Evolutionary conservation across 2,888 invertebrate genomes (phyloP), one percentile per base, ranked within the genome.

Genomic region (Sinhomidia bicolor): DNA sequence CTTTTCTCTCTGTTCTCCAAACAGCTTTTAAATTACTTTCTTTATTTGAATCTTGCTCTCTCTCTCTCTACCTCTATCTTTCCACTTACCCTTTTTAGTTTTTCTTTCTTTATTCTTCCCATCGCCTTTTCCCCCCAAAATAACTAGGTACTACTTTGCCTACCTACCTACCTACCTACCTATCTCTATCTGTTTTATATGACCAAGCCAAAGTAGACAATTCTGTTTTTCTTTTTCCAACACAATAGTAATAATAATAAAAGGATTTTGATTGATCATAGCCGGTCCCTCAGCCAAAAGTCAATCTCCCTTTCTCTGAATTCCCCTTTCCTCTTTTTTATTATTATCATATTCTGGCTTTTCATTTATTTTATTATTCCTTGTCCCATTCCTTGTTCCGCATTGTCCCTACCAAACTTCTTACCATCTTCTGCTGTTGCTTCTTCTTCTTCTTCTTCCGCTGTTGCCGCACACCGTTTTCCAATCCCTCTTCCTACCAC

Each of bases 201-300:
- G n/a, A n/a, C n/a, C n/a, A n/a, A n/a, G n/a, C n/a, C n/a, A n/a
- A n/a, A n/a, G n/a, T n/a, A n/a, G n/a, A n/a, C n/a, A n/a, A 44
- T 29, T 62, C 12, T 26, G 23, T 26, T 23, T 26, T 12, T 12
- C 12, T 26, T 26, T 60, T 60, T 60, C 6, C 14, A 62, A 17
- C 41, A 41, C 91, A 91, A 92, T 91, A 90, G 90, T 92, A 90
- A 68, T 68, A 68, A 68, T 62, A 62, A n/a, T n/a, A 68, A 90
- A 87, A 26, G 88, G 90, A 89, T 91, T 68, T 90, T 90, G 92
- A 91, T 91, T 91, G 92, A 92, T 91, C 90, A 90, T 90, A 88
- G 80, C 88, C 84, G 87, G 90, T 85, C 88, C 79, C 80, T 90
- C 89, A 91, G 90, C 91, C 89, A 90, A 91, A 91, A 91, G 89